phyloP scores from a whole-genome alignment of 2,113 vertebrate species.

The Lepus americanus region DNA sequence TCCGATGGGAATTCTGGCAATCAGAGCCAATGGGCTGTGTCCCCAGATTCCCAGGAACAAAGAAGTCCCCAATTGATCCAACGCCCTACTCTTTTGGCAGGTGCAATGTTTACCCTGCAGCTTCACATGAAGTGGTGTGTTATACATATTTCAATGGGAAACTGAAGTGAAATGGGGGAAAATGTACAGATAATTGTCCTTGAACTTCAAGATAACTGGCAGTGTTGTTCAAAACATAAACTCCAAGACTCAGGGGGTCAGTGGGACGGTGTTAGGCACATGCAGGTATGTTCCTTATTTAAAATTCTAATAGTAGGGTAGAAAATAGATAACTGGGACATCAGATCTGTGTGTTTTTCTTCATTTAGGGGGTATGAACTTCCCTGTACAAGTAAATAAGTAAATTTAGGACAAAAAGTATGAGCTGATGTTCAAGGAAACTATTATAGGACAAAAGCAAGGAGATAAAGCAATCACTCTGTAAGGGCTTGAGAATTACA shows the following conservation, averaged over 20 bases:
- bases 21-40: not conserved
- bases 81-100: not conserved
- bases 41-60: not conserved
- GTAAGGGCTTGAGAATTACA: not conserved
- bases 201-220: not conserved
- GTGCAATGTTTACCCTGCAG: not conserved
- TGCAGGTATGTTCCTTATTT: not conserved
- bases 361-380: not conserved
- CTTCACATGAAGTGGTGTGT: not conserved
- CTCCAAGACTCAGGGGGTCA: not conserved
- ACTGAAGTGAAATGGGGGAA: not conserved
- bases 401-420: not conserved
- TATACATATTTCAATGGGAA: not conserved
- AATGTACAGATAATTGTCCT: not conserved
- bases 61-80: not conserved
- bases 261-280: not conserved
- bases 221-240: not conserved
- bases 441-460: not conserved
- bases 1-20: not conserved
- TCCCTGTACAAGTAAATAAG: not conserved
- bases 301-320: not conserved
- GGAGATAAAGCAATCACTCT: not conserved
- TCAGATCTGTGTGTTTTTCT: not conserved
- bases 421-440: not conserved
- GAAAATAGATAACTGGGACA: not conserved